Evolutionary conservation across 2,113 vertebrate genomes (phyloP), one percentile per base, ranked within the genome.

Genomic region (Manacus vitellinus): DNA sequence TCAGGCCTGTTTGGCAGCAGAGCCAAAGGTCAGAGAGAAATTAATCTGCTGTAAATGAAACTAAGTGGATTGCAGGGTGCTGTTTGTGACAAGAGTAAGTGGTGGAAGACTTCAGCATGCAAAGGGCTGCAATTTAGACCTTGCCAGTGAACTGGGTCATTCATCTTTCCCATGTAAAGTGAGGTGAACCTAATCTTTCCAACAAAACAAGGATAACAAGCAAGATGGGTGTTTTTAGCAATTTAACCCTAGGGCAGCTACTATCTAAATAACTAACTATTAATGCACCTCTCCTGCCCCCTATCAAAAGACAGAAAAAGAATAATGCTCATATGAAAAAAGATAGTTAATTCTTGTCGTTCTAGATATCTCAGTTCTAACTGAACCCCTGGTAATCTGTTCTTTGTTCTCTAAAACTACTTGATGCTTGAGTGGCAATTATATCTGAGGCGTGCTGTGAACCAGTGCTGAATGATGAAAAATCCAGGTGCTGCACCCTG

Each of bases 31-130:
- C 89, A 92, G 77, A 73, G 44, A 68, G 87, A 95, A 97, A 97
- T 97, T 97, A 97, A 98, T 98, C 96, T 88, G 54, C 91, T 94
- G 95, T 96, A 97, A 97, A 97, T 95, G 92, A 96, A 97, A 95
- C 88, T 95, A 96, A 96, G 97, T 97, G 93, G 87, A 95, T 97
- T 95, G 66, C 71, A 90, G 67, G 85, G 83, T 89, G 70, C 41
- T 89, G 90, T 88, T 94, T 95, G 85, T 96, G 96, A 96, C 96
- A 94, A 91, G 94, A 96, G 77, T 88, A 94, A 96, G 78, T 89
- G 67, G 92, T 84, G 11, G 70, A 96, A 91, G 94, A 86, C 86
- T 96, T 94, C 89, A 84, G 65, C 74, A 91, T 84, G 85, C 80
- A 97, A 96, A 97, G 61, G 94, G 85, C 92, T 96, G 52, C 52